These are phyloP conservation scores for Vespertilio murinus DNA, from an alignment of 2,797 vertebrate genomes.

Conservation along the genomic window DNA sequence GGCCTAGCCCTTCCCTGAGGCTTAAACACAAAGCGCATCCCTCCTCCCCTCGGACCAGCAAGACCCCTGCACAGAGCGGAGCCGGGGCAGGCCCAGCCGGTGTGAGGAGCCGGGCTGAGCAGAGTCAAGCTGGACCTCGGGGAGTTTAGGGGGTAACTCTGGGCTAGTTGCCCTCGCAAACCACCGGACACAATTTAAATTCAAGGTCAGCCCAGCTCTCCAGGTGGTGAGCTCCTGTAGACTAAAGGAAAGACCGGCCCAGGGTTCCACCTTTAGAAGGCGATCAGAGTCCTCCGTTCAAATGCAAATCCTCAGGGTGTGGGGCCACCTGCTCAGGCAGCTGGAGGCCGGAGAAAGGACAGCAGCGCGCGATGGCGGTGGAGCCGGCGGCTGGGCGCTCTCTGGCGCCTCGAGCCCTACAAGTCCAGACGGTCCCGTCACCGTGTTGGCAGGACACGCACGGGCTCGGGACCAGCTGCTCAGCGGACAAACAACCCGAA, in stretches of 20 bases:
- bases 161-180: not conserved
- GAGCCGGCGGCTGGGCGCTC: not conserved
- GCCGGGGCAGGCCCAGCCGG: too few relatives aligned
- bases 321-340: not conserved
- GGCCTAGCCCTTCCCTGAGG: not conserved
- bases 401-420: not conserved
- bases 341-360: not conserved
- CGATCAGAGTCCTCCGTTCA: not conserved
- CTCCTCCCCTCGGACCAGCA: not conserved
- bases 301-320: not conserved
- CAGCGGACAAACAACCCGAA: not conserved
- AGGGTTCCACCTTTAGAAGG: not conserved
- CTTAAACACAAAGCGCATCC: not conserved
- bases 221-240: not conserved
- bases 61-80: not conserved
- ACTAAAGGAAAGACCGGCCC: not conserved
- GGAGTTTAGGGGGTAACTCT: rapidly evolving
- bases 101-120: not conserved
- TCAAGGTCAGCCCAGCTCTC: not conserved
- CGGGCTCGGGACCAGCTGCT: not conserved
- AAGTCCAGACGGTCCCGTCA: not conserved
- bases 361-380: not conserved
- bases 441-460: not conserved
- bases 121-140: too few relatives aligned
- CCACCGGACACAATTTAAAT: not conserved